Evolutionary conservation across 2,888 invertebrate species (phyloP), one percentile per base, ranked within the genome.

Genomic region (Stomorhina lunata): DNA sequence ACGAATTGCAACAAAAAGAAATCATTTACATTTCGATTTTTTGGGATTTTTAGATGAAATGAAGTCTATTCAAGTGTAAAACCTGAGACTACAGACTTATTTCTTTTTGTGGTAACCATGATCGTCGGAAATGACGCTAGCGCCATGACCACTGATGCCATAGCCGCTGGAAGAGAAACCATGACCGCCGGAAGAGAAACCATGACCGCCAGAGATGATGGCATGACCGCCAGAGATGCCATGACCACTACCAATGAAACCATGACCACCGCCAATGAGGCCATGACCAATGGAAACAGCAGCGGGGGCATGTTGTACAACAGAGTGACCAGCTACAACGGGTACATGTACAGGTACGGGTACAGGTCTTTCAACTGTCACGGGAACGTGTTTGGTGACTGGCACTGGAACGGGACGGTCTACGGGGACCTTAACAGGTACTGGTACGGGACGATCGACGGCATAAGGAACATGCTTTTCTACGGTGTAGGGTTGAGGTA

Each of bases 401-500:
- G 93, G 93, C 0, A 95, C 94, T 37, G 95, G 93, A 50, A 94
- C 93, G 6, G 95, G 95, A 86, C 93, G 90, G 87, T 95, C 95
- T 7, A 95, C 93, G 59, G 92, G 93, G 1, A 95, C 95, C 85
- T 94, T 93, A 12, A 93, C 88, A 91, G 92, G 94, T 88, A 94
- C 93, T 2, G 94, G 94, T 83, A 94, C 92, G 92, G 93, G 91
- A 32, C 93, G 91, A 88, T 93, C 93, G 15, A 92, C 92, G 65
- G 95, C 93, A 86, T 93, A 93, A 53, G 95, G 95, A 85, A 94
- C 93, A 91, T 93, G 93, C 89, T 92, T 93, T 90, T 93, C 93
- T 84, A 96, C 95, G 87, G 94, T 94, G 91, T 95, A 95, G 86
- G 94, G 95, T 91, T 93, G 93, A 87, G 93, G 93, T 68, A 95